Percentiles rank a stretch among this genome's conserved stretches.
Evolutionary conservation across 2,888 invertebrate genomes (phyloP).

Genomic region (Mellilla xanthometata): DNA sequence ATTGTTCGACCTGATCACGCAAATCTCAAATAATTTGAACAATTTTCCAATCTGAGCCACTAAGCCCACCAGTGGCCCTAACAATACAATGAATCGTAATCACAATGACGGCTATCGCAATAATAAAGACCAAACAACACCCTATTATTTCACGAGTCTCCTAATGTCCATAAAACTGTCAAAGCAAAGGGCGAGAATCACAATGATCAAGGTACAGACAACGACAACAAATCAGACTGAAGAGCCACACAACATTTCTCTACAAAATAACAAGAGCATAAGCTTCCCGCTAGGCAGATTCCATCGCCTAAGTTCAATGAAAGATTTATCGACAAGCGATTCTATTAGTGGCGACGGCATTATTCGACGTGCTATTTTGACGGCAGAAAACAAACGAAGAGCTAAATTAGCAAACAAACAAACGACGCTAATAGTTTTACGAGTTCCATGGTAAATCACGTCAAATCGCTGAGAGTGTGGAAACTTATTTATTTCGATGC

Average conservation of each 20-base stretch:
- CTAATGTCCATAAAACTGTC: constrained; percentile 21
- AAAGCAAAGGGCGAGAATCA: constrained; percentile 13
- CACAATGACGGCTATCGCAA: constrained; percentile 11
- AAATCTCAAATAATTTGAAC: not conserved
- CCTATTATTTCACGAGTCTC: constrained; percentile 17
- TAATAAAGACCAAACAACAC: constrained; percentile 17
- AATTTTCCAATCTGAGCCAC: not conserved
- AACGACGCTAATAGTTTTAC: constrained; percentile 50
- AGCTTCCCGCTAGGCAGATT: constrained; percentile 24
- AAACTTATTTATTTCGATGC: constrained; percentile 60
- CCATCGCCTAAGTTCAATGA: constrained; percentile 30
- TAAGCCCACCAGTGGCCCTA: constrained; percentile 1
- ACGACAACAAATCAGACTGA: constrained; percentile 21
- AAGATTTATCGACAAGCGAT: constrained; percentile 32
- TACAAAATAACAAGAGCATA: constrained; percentile 22
- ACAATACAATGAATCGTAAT: constrained; percentile 11
- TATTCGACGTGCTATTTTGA: constrained; percentile 28
- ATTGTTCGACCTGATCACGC: too few species aligned
- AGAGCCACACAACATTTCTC: constrained; percentile 19
- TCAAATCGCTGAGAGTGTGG: constrained; percentile 42
- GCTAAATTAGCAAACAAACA: constrained; percentile 39
- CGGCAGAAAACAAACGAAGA: constrained; percentile 27
- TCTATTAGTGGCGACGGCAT: constrained; percentile 19
- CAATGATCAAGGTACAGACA: constrained; percentile 20
- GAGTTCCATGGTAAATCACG: constrained; percentile 52